Conservation (phyloP, 2,888 invertebrate genomes). For the Macrophya annulata region DNA sequence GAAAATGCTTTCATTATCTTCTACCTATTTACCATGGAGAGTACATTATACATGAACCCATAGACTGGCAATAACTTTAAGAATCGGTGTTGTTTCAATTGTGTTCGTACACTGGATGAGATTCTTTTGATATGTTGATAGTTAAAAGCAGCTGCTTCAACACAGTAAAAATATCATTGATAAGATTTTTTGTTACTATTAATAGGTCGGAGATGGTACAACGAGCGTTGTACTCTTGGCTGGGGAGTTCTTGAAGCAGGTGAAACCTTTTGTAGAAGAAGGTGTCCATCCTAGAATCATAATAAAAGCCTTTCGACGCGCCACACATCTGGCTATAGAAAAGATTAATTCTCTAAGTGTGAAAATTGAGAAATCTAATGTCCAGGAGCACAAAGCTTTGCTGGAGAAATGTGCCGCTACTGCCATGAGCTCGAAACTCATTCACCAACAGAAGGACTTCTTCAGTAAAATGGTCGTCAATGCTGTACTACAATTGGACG, state of each 20-base stretch:
- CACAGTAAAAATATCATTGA: not conserved
- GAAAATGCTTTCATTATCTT: not conserved
- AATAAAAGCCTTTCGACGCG: slow-evolving; percentile 93
- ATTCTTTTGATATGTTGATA: not conserved
- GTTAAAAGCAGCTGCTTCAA: not conserved
- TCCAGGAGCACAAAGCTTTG: slow-evolving; percentile 84
- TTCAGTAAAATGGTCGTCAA: slow-evolving; percentile 99
- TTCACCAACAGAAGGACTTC: slow-evolving; percentile 96
- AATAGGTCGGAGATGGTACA: slow-evolving; percentile 98
- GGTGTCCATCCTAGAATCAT: slow-evolving; percentile 97
- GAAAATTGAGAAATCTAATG: slow-evolving; percentile 86
- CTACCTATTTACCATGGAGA: slow-evolving; percentile 60
- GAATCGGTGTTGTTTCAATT: slow-evolving; percentile 69
- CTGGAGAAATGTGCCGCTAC: slow-evolving; percentile 96
- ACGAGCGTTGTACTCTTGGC: slow-evolving; percentile 98
- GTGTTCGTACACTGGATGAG: slow-evolving; percentile 68
- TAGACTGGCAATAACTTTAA: slow-evolving; percentile 71
- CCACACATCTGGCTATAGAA: slow-evolving; percentile 90
- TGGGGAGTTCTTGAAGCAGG: slow-evolving; percentile 96
- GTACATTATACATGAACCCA: slow-evolving; percentile 68
- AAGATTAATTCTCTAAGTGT: slow-evolving; percentile 93
- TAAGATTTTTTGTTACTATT: slow-evolving; percentile 52
- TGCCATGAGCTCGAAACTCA: slow-evolving; percentile 97
- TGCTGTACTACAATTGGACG: slow-evolving; percentile 95
- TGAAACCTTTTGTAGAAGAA: slow-evolving; percentile 98